Conservation (phyloP, 2,888 invertebrate genomes). For the Mimumesa dahlbomi region DNA sequence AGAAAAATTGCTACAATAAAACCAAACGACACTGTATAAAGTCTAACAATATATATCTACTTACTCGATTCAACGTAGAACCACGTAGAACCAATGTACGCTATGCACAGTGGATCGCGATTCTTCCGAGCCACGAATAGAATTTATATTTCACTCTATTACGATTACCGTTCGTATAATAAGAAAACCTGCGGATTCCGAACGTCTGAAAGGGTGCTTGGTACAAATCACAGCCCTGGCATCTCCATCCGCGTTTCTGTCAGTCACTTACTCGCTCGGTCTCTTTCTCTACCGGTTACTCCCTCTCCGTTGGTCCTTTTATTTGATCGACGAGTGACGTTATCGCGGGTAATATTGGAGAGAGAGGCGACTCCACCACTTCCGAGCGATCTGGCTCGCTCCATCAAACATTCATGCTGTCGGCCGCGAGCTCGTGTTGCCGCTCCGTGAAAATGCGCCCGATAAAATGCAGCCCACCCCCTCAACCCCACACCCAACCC, state of each 20-base stretch:
- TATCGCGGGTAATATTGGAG: slow-evolving; percentile 66
- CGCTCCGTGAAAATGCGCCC: slow-evolving; percentile 57
- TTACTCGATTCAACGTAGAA: too few species aligned
- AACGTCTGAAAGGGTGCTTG: neutral
- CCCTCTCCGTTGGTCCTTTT: slow-evolving; percentile 35
- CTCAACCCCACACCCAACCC: neutral
- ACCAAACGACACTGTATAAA: too few species aligned
- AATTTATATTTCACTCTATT: too few species aligned
- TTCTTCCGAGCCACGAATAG: too few species aligned
- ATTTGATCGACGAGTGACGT: slow-evolving; percentile 67
- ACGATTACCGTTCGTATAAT: neutral
- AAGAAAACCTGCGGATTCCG: slow-evolving; percentile 5
- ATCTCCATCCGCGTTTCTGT: slow-evolving; percentile 35
- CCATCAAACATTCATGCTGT: slow-evolving; percentile 67
- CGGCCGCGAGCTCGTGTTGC: slow-evolving; percentile 55
- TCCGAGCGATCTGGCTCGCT: slow-evolving; percentile 57
- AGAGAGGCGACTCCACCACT: slow-evolving; percentile 41
- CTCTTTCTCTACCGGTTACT: slow-evolving; percentile 15
- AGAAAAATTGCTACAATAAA: too few species aligned
- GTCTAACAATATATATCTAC: too few species aligned
- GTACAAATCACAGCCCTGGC: slow-evolving; percentile 37
- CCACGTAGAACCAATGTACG: too few species aligned
- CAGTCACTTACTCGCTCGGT: slow-evolving; percentile 51
- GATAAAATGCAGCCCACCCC: slow-evolving; percentile 56
- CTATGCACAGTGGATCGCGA: too few species aligned